Conservation (phyloP, 2,888 invertebrate species). For the Melinopterus prodromus region DNA sequence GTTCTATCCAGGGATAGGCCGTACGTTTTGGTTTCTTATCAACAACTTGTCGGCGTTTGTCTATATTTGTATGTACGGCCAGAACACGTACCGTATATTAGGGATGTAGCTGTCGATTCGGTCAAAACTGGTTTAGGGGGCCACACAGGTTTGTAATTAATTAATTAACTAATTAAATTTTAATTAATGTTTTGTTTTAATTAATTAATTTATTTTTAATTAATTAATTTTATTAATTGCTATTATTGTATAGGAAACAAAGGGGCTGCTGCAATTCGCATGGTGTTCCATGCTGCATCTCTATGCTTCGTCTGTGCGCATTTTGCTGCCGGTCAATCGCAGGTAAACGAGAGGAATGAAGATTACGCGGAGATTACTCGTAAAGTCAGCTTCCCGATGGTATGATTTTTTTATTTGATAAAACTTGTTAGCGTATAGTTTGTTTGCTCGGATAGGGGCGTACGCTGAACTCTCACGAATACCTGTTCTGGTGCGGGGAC, state of each 20-base stretch:
- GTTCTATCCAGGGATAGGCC: slow-evolving; percentile 83
- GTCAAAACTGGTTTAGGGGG: slow-evolving; percentile 99
- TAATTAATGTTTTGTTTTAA: background rate
- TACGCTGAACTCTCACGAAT: slow-evolving; percentile 94
- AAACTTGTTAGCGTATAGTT: background rate
- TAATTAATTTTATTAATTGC: background rate
- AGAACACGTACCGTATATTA: slow-evolving; percentile 85
- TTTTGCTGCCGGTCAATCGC: slow-evolving; percentile 98
- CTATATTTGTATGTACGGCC: slow-evolving; percentile 94
- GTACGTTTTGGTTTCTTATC: slow-evolving; percentile 91
- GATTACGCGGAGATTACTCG: slow-evolving; percentile 96
- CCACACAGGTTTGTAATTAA: slow-evolving; percentile 71
- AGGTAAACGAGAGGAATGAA: slow-evolving; percentile 92
- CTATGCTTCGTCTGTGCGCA: slow-evolving; percentile 98
- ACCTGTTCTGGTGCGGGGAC: slow-evolving; percentile 99
- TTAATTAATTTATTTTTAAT: slow-evolving; percentile 5
- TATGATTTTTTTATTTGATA: slow-evolving; percentile 42
- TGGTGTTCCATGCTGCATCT: slow-evolving; percentile 91
- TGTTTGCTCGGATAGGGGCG: slow-evolving; percentile 67
- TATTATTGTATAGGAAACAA: slow-evolving; percentile 75
- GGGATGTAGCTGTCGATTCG: slow-evolving; percentile 93
- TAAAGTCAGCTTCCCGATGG: slow-evolving; percentile 89
- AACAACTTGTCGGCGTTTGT: slow-evolving; percentile 97
- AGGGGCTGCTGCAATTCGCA: slow-evolving; percentile 92
- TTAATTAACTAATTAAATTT: slow-evolving; percentile 11